A percentile compares a stretch with the other conserved stretches of the same genome.
phyloP scores from a whole-genome alignment of 2,888 invertebrate species.

The Cartodere bifasciata region DNA sequence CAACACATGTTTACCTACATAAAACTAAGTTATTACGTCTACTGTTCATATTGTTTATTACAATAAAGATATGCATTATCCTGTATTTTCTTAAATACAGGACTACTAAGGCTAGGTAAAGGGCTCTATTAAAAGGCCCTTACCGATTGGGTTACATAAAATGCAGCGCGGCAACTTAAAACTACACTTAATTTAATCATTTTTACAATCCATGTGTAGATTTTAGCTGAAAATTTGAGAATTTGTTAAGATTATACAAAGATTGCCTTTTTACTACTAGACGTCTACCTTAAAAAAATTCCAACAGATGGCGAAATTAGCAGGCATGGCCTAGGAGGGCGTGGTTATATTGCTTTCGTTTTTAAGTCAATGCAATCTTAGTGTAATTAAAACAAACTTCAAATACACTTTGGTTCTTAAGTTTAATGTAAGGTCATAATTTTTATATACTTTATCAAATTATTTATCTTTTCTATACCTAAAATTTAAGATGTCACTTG shows the following conservation, averaged over 20 bases:
- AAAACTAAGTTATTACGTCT: constrained; percentile 32
- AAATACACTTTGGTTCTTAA: too few species aligned
- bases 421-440: constrained; percentile 34
- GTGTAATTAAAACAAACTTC: too few species aligned
- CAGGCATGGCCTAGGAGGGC: too few species aligned
- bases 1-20: constrained; percentile 34
- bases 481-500: constrained; percentile 44
- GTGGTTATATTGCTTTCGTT: too few species aligned
- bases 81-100: constrained; percentile 33
- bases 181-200: constrained; percentile 6
- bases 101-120: constrained; percentile 34
- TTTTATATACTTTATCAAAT: constrained; percentile 39
- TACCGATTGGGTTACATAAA: constrained; percentile 20
- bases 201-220: constrained; percentile 6
- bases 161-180: constrained; percentile 7
- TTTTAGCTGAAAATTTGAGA: too few species aligned
- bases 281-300: too few species aligned
- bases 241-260: too few species aligned
- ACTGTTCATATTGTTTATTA: constrained; percentile 30
- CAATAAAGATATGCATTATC: constrained; percentile 36
- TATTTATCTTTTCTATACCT: constrained; percentile 34
- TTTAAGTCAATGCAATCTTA: too few species aligned
- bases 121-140: constrained; percentile 11
- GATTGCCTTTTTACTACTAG: too few species aligned
- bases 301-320: too few species aligned